Evolutionary conservation across 2,113 vertebrate species (phyloP).

Genomic region (Gallinago media): DNA sequence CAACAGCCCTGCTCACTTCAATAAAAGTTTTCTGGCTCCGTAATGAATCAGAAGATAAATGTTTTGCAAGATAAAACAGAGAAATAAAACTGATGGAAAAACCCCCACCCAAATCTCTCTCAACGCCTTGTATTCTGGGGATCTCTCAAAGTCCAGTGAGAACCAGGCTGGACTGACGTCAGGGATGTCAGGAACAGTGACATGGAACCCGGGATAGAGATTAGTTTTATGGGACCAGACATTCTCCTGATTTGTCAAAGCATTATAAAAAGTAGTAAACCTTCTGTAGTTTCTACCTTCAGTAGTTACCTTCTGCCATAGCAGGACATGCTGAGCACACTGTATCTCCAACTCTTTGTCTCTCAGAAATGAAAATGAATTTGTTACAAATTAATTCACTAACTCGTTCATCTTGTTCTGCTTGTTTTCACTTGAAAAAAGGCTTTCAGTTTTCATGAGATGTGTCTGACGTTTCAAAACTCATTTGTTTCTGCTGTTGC

Average conservation of each 20-base stretch:
- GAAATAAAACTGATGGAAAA: background rate
- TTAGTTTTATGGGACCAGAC: background rate
- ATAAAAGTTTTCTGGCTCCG: background rate
- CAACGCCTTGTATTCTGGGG: background rate
- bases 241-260: background rate
- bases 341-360: background rate
- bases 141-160: background rate
- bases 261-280: background rate
- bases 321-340: accelerated
- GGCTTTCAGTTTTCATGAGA: background rate
- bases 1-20: background rate
- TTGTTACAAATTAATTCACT: background rate
- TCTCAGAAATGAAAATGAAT: background rate
- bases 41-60: background rate
- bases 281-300: too few relatives aligned
- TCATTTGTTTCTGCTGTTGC: background rate
- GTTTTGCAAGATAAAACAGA: background rate
- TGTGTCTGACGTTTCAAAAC: background rate
- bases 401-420: background rate
- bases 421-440: background rate
- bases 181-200: background rate
- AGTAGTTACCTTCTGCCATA: background rate
- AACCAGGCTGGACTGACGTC: background rate
- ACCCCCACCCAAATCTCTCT: background rate
- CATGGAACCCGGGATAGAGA: background rate